phyloP scores from a whole-genome alignment of 2,113 vertebrate genomes.

The Hylia prasina region DNA sequence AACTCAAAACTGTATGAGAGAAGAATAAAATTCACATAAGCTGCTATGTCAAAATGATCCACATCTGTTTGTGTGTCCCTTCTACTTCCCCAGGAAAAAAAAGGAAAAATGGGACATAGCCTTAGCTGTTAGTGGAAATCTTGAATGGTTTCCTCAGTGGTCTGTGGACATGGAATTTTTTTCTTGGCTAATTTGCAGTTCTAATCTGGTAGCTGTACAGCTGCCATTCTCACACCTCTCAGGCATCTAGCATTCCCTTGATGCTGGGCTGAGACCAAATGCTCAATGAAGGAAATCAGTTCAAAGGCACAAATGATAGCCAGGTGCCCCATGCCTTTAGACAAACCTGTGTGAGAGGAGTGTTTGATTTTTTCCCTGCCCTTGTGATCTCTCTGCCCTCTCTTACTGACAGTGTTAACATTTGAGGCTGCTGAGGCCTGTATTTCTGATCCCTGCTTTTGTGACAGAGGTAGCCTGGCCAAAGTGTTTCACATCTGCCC shows the following conservation, averaged over 20 bases:
- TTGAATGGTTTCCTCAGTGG: background rate
- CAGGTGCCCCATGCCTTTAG: background rate
- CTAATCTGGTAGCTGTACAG: constrained; percentile 20
- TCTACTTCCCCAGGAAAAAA: background rate
- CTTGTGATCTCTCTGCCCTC: background rate
- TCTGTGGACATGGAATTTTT: background rate
- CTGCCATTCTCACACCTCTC: background rate
- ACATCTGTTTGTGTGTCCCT: background rate
- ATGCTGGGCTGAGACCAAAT: background rate
- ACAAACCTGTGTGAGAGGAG: background rate
- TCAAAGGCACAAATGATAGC: background rate
- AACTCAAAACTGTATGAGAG: background rate
- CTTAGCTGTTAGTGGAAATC: background rate
- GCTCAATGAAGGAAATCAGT: background rate
- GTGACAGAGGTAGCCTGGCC: background rate
- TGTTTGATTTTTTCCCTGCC: background rate
- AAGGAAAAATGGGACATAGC: background rate
- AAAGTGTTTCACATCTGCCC: background rate
- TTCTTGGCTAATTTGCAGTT: constrained; percentile 8
- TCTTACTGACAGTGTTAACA: background rate
- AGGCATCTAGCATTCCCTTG: background rate
- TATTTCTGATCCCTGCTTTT: background rate
- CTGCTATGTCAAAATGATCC: background rate
- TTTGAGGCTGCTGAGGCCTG: background rate
- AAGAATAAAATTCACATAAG: background rate